Percentiles rank a stretch among this genome's conserved stretches.
These are phyloP conservation scores for Centropus unirufus DNA, from an alignment of 2,113 vertebrate genomes.

Conservation along the genomic window DNA sequence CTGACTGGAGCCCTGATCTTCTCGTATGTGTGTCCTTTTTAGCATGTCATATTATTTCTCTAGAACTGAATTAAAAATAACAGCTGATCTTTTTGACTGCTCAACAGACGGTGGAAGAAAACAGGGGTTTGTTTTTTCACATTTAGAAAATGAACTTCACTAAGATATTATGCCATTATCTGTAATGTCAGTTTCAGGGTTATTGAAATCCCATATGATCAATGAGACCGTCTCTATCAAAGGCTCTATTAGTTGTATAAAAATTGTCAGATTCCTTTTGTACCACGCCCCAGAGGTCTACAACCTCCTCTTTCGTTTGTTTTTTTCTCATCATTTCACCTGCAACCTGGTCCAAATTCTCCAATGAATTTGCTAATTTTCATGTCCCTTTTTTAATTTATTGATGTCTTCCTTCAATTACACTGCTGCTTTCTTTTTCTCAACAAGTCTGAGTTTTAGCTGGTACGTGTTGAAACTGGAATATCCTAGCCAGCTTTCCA, in stretches of 20 bases:
- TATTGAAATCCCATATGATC: slow-evolving; percentile 11
- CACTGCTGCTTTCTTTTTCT: not conserved
- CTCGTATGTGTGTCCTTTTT: not conserved
- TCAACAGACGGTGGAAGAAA: not conserved
- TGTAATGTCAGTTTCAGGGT: not conserved
- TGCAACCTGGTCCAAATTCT: not conserved
- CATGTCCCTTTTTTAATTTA: not conserved
- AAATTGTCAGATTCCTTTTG: slow-evolving; percentile 16
- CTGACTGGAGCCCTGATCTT: not conserved
- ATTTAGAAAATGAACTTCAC: not conserved
- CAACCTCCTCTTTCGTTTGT: not conserved
- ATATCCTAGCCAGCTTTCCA: not conserved
- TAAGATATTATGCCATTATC: not conserved
- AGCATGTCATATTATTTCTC: not conserved
- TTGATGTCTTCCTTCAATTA: not conserved
- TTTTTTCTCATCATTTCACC: not conserved
- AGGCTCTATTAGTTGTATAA: slow-evolving; percentile 32
- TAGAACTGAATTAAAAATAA: not conserved
- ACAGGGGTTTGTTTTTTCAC: not conserved
- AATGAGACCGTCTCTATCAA: slow-evolving; percentile 9
- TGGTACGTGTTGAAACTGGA: not conserved
- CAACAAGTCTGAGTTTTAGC: not conserved
- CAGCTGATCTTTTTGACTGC: not conserved
- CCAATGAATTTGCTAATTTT: not conserved
- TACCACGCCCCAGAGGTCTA: not conserved